Base-by-base conservation (phyloP, 2,888 invertebrate genomes). In the Acanthosepion pharaonis region DNA sequence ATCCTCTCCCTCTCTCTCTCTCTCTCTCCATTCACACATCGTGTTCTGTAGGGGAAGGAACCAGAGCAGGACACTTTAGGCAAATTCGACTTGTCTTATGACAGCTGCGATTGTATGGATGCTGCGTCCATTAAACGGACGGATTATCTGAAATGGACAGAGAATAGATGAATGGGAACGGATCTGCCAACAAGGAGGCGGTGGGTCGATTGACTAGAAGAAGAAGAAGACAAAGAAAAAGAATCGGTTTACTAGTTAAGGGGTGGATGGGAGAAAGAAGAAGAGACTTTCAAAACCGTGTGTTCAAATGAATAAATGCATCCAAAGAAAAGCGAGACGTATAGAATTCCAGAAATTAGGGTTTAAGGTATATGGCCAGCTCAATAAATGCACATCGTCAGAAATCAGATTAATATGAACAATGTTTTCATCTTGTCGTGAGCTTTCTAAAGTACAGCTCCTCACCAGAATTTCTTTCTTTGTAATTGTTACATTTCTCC, bases 21-120 rank as follows among this genome's bases (percentile, higher is more conserved):
- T 64, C 64, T 64, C 64, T 64, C 64, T 64, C 8, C 18, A 78
- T 78, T 78, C 78, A n/a, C n/a, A 15, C 78, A 78, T 78, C 78
- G n/a, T 78, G 78, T 78, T n/a, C 78, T 78, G 78, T 78, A 9
- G 33, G 78, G n/a, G 78, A 78, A 78, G 78, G 78, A 78, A 78
- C 78, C 78, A 78, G 78, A 78, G 78, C 78, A n/a, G 78, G 78
- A 78, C 78, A 78, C 78, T 78, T 78, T 33, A 78, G 78, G 78
- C 78, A n/a, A 8, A 78, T 78, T 33, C 78, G 33, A 33, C 78
- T 78, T 33, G 78, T 78, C 78, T 78, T 78, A 78, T 78, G 78
- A 78, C 78, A 78, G 78, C 78, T 33, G n/a, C 78, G 78, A 78
- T 78, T 78, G 78, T n/a, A 78, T 33, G 78, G 78, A n/a, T 78